Conservation (phyloP, 2,797 vertebrate genomes). For the Pseudomugil tenellus region DNA sequence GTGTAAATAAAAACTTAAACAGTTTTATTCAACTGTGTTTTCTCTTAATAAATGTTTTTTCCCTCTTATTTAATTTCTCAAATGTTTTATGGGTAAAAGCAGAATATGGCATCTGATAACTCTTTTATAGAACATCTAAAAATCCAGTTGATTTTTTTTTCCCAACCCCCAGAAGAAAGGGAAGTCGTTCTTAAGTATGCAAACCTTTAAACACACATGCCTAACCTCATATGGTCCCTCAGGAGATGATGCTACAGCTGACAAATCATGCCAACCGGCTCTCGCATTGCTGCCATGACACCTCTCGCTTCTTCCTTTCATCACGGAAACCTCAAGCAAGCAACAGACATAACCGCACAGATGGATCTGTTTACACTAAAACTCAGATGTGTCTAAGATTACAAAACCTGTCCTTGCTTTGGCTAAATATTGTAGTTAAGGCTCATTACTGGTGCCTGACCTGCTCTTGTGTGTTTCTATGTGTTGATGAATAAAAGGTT, state of each 20-base stretch:
- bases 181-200: background rate
- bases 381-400: constrained; percentile 39
- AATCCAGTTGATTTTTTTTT: background rate
- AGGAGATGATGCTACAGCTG: constrained; percentile 24
- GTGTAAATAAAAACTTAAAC: too few species aligned
- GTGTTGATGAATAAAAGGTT: too few species aligned
- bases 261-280: constrained; percentile 24
- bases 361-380: constrained; percentile 59
- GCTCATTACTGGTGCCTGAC: constrained; percentile 33
- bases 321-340: constrained; percentile 54
- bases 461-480: constrained; percentile 3
- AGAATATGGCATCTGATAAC: too few species aligned
- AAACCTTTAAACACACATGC: constrained; percentile 5
- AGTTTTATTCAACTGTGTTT: too few species aligned
- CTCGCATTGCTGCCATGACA: constrained; percentile 12
- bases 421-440: constrained; percentile 21
- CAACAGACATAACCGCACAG: constrained; percentile 29
- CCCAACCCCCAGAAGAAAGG: background rate
- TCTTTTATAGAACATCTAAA: background rate
- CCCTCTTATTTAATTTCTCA: too few species aligned
- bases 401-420: constrained; percentile 21
- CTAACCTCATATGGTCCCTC: background rate
- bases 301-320: constrained; percentile 39
- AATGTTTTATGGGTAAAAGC: too few species aligned
- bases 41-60: too few species aligned